Percentiles rank a stretch among this genome's conserved stretches.
phyloP scores from a whole-genome alignment of 2,888 invertebrate species.

The Diarsia dahlii region DNA sequence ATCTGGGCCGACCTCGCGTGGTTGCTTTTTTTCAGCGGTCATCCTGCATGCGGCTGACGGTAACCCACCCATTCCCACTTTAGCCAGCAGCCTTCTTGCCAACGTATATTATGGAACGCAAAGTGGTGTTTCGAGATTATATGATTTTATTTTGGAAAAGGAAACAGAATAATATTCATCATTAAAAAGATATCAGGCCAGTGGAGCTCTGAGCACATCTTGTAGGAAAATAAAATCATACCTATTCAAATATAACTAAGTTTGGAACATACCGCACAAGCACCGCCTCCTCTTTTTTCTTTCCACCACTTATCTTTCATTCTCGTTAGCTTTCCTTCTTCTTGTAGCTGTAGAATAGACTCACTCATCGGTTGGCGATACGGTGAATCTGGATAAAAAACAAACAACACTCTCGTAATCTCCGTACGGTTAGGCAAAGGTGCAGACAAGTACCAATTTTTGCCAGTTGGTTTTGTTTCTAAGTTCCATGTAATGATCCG shows the following conservation, averaged over 20 bases:
- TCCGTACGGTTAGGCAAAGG: too few species aligned
- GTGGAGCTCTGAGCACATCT: neutral
- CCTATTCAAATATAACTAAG: neutral
- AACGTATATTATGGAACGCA: too few species aligned
- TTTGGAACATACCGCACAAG: conserved; percentile 91
- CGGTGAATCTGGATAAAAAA: conserved; percentile 90
- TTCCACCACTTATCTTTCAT: conserved; percentile 98
- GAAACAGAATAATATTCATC: neutral
- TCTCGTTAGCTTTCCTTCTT: conserved; percentile 94
- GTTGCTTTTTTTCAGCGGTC: too few species aligned
- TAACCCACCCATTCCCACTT: too few species aligned
- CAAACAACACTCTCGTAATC: too few species aligned
- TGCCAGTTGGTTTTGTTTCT: too few species aligned
- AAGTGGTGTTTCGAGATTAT: neutral
- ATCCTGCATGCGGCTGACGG: too few species aligned
- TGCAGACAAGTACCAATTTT: too few species aligned
- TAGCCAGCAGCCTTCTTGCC: too few species aligned
- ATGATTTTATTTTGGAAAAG: neutral
- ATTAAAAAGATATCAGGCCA: conserved; percentile 14
- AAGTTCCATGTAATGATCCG: too few species aligned
- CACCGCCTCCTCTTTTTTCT: conserved; percentile 94
- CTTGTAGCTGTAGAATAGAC: conserved; percentile 96
- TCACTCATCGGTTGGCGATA: conserved; percentile 95
- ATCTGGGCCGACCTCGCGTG: too few species aligned
- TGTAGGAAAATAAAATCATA: neutral